Percentiles rank a stretch among this genome's conserved stretches.
These are phyloP conservation scores for Lathronympha strigana DNA, from an alignment of 2,888 invertebrate genomes.

Conservation along the genomic window DNA sequence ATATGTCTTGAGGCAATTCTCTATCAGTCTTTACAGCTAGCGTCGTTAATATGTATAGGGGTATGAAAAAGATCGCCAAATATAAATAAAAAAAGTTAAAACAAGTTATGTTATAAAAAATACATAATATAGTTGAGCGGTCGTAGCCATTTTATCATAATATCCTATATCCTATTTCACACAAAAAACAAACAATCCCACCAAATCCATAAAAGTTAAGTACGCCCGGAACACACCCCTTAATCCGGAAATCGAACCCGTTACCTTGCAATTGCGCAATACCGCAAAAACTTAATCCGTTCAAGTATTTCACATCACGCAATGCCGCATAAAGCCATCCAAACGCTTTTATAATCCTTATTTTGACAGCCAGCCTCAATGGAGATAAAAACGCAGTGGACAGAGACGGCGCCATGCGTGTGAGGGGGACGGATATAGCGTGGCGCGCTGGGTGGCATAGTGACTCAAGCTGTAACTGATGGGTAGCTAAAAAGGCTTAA, in stretches of 20 bases:
- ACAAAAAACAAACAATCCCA: no score
- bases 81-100: no score
- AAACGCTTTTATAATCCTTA: slow-evolving; percentile 82
- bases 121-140: no score
- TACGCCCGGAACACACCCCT: background rate
- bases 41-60: no score
- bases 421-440: slow-evolving; percentile 51
- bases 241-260: slow-evolving; percentile 1
- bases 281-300: background rate
- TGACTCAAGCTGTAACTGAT: slow-evolving; percentile 66
- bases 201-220: background rate
- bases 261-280: background rate
- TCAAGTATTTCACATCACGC: background rate
- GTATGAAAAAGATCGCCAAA: no score
- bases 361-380: slow-evolving; percentile 83
- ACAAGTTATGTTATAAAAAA: no score
- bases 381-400: slow-evolving; percentile 66
- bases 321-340: slow-evolving; percentile 66
- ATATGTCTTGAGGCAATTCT: no score
- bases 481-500: slow-evolving; percentile 59
- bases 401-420: slow-evolving; percentile 27
- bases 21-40: no score
- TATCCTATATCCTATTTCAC: no score
- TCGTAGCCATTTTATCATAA: no score
- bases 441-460: slow-evolving; percentile 75